Evolutionary conservation across 1,140 invertebrate species (phyloP).

Genomic region (Polypedilum vanderplanki): DNA sequence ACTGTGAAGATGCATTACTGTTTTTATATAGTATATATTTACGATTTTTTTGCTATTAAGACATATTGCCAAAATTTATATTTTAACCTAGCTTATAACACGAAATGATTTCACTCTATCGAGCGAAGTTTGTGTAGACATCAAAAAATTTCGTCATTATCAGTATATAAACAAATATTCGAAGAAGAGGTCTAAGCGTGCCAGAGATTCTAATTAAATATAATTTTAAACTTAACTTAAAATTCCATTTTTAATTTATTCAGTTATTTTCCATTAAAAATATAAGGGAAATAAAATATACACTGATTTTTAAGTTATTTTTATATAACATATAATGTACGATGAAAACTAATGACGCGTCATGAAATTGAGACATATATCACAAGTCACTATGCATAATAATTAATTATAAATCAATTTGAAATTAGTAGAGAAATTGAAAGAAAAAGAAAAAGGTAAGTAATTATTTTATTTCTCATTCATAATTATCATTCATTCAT

Average conservation of each 20-base stretch:
- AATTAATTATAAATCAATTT: background rate
- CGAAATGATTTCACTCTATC: conserved; percentile 26
- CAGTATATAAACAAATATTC: too few relatives aligned
- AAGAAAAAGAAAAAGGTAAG: conserved; percentile 20
- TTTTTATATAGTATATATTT: too few relatives aligned
- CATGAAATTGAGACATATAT: conserved; percentile 23
- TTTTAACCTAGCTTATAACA: too few relatives aligned
- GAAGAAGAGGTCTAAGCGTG: background rate
- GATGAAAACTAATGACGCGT: background rate
- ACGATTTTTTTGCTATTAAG: too few relatives aligned
- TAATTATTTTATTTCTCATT: too few relatives aligned
- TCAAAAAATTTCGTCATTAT: conserved; percentile 21
- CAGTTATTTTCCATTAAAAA: background rate
- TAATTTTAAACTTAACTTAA: background rate
- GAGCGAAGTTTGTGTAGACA: background rate
- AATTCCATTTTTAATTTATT: background rate
- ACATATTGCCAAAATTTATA: too few relatives aligned
- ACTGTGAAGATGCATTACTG: too few relatives aligned
- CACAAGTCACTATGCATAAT: conserved; percentile 2
- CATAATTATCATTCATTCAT: background rate
- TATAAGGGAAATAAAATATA: conserved; percentile 22
- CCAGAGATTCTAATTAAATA: background rate
- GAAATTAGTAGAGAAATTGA: background rate
- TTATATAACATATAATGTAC: background rate
- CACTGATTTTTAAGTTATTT: too few relatives aligned